phyloP scores from a whole-genome alignment of 2,113 vertebrate genomes.

The Hippolais icterina region DNA sequence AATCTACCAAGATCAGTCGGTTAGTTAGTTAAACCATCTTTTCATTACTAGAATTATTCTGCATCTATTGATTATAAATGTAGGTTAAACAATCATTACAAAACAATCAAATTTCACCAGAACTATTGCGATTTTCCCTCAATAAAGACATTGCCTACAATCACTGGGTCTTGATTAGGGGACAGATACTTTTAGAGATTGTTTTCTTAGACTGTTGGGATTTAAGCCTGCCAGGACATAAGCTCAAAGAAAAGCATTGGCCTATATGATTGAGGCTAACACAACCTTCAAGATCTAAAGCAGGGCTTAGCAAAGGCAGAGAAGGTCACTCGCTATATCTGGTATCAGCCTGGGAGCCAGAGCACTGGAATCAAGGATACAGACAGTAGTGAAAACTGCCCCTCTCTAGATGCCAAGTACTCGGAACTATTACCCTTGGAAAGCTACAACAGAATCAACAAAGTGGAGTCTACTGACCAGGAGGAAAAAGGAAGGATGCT shows the following conservation, averaged over 20 bases:
- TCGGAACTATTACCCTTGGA: neutral
- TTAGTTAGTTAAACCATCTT: neutral
- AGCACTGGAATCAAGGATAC: fast-evolving
- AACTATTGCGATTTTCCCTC: neutral
- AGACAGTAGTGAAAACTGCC: neutral
- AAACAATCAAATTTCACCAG: neutral
- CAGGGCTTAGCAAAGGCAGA: neutral
- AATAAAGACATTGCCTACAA: neutral
- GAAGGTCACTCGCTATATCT: neutral
- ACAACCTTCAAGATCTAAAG: neutral
- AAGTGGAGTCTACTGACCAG: neutral
- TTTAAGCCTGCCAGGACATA: neutral
- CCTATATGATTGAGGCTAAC: neutral
- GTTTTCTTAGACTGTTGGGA: neutral
- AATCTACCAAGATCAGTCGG: neutral
- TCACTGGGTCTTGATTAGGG: neutral
- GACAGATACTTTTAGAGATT: neutral
- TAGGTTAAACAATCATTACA: neutral
- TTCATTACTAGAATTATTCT: neutral
- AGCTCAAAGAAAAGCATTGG: neutral
- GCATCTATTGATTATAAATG: neutral
- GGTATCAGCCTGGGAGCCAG: neutral
- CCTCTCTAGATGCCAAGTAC: neutral
- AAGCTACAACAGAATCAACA: neutral
- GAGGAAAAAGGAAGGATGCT: neutral